Evolutionary conservation across 1,140 invertebrate species (phyloP), one percentile per base, ranked within the genome.

Genomic region (Stenopsyche tienmushanensis): DNA sequence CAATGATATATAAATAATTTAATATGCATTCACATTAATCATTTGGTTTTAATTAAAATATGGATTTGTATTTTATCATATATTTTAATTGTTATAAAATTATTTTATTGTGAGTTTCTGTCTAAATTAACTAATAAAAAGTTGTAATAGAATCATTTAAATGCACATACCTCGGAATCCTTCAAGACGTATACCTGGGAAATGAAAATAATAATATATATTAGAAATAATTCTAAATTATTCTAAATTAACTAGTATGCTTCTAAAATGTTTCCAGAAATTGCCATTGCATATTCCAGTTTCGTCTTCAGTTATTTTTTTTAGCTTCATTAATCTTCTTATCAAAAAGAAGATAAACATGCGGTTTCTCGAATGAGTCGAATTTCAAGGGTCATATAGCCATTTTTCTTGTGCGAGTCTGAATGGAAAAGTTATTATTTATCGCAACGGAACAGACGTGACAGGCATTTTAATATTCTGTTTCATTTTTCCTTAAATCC

Each of bases 161-260:
- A 29, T 17, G 15, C 39, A 21, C 39, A 65, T 65, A 69, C 67
- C 67, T 63, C 67, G 8, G 34, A 69, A 69, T 47, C 67, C 67
- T 55, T 69, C 67, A 0, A 69, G 52, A 20, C 67, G 63, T n/a
- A 69, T 65, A 29, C 58, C 67, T 69, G 63, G n/a, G n/a, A 55
- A 63, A 65, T 15, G 50, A 69, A 41, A 50, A 62, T 52, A 66
- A 18, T 8, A 57, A 5, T 26, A 20, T 26, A 26, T 53, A 53
- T 21, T 2, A 29, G 15, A 1, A 53, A 3, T 53, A 15, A 26
- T 53, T 50, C 3, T 45, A n/a, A n/a, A n/a, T n/a, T 39, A 8
- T 39, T 39, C 7, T 39, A 39, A 39, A 39, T 39, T 39, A 39
- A 5, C 7, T 39, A 8, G 5, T 39, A 8, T 39, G 5, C 13